phyloP scores from a whole-genome alignment of 2,113 vertebrate genomes.

The Pseudois nayaur region DNA sequence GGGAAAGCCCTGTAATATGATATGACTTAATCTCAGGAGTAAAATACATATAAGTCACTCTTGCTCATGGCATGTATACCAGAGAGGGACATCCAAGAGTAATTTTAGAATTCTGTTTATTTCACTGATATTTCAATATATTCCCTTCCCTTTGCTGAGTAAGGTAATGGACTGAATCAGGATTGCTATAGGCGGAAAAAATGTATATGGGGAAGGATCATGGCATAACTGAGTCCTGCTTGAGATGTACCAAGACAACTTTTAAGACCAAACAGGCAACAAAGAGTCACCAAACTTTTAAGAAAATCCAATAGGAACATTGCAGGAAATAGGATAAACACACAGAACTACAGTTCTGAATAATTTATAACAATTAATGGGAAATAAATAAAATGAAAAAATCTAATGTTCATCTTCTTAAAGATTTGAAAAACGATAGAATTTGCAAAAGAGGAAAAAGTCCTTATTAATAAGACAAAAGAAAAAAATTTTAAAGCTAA shows the following conservation, averaged over 20 bases:
- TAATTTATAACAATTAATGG: background rate
- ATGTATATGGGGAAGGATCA: background rate
- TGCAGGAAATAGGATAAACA: background rate
- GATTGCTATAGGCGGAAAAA: background rate
- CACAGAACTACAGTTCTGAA: background rate
- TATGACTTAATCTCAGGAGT: background rate
- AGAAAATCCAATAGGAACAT: background rate
- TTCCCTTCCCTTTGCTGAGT: background rate
- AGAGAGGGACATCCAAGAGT: background rate
- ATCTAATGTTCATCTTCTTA: background rate
- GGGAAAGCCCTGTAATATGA: background rate
- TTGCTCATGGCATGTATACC: background rate
- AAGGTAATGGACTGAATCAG: background rate
- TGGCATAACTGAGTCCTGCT: background rate
- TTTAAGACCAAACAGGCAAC: background rate
- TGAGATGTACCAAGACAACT: background rate
- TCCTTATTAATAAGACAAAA: background rate
- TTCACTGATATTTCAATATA: background rate
- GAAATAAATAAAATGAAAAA: background rate
- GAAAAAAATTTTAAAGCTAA: background rate
- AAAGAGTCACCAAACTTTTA: background rate
- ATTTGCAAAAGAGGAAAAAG: background rate
- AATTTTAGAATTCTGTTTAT: background rate
- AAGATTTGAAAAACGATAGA: background rate
- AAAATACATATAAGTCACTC: background rate